Percentiles rank a stretch among this genome's conserved stretches.
These are phyloP conservation scores for Aplodontia rufa DNA, from an alignment of 2,113 vertebrate species.

Conservation along the genomic window DNA sequence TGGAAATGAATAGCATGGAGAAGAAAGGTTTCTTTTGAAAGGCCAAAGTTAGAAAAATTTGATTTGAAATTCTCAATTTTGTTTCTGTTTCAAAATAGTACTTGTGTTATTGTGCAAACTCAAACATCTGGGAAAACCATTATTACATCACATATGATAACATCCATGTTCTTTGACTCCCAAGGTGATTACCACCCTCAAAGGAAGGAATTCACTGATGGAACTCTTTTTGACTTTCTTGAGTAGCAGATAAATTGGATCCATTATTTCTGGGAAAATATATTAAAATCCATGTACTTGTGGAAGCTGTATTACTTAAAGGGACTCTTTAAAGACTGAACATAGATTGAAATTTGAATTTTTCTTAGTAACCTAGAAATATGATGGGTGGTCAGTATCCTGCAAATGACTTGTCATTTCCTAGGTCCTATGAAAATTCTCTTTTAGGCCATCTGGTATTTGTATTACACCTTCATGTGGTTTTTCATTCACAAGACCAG, in stretches of 20 bases:
- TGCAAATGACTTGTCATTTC: neutral
- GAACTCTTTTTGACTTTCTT: neutral
- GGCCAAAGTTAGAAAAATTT: neutral
- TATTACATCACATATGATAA: neutral
- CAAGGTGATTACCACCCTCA: neutral
- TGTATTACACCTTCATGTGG: neutral
- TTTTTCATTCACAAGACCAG: neutral
- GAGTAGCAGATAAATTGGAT: neutral
- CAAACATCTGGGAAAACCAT: neutral
- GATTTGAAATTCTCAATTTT: neutral
- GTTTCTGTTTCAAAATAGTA: neutral
- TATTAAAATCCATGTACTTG: no score
- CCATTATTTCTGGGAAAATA: neutral
- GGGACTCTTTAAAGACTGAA: neutral
- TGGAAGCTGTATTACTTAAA: neutral
- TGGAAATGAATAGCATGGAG: neutral
- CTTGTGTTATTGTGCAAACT: neutral
- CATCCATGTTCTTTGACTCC: neutral
- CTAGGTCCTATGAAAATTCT: neutral
- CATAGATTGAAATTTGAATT: neutral
- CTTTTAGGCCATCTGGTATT: constrained; percentile 17
- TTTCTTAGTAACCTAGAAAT: neutral
- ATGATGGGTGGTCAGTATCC: neutral
- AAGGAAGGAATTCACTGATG: neutral
- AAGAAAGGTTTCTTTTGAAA: neutral